Conservation (phyloP, 2,113 vertebrate species). For the Empidonax traillii region DNA sequence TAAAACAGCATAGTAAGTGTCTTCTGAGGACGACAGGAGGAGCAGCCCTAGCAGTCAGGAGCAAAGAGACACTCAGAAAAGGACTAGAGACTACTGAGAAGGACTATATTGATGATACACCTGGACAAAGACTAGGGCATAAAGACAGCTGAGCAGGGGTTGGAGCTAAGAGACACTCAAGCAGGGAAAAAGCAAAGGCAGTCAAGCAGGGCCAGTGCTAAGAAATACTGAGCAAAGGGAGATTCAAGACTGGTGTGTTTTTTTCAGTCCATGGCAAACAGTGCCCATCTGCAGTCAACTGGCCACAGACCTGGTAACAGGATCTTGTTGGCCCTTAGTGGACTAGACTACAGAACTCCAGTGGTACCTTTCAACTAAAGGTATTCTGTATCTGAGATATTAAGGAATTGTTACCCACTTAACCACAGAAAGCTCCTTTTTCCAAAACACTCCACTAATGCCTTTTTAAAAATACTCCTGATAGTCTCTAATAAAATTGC, state of each 20-base stretch:
- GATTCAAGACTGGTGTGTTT: fast-evolving
- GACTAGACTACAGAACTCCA: neutral
- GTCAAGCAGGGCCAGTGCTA: neutral
- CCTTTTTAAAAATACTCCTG: neutral
- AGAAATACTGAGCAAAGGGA: neutral
- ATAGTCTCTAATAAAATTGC: neutral
- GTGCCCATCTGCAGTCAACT: neutral
- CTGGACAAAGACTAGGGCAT: neutral
- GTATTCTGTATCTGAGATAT: neutral
- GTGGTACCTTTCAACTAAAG: neutral
- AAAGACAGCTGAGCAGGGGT: neutral
- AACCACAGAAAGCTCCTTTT: neutral
- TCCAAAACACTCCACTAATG: neutral
- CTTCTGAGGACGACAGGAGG: neutral
- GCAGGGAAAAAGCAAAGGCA: fast-evolving
- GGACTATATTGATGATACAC: neutral
- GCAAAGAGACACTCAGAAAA: neutral
- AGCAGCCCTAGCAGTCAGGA: neutral
- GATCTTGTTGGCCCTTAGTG: neutral
- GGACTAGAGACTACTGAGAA: neutral
- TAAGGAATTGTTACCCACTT: neutral
- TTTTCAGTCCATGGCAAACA: neutral
- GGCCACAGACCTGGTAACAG: too few relatives aligned
- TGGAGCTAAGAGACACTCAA: neutral
- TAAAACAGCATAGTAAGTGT: neutral